Evolutionary conservation across 2,888 invertebrate species (phyloP), one percentile per base, ranked within the genome.

Genomic region (Artemia sp.): DNA sequence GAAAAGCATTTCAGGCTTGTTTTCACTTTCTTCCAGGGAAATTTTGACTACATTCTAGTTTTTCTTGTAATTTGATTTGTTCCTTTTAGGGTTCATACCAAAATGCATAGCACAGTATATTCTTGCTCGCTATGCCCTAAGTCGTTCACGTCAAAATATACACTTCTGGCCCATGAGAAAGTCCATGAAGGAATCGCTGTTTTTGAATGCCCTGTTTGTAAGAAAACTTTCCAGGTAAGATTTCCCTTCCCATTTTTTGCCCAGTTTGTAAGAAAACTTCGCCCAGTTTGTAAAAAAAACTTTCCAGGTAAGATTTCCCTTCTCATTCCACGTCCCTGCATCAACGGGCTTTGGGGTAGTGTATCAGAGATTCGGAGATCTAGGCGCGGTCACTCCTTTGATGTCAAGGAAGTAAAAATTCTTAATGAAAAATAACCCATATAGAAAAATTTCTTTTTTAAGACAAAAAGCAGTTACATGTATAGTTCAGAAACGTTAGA

Each of bases 181-280:
- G 64, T 58, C 0, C 64, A 58, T 24, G 64, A 58, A 24, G 64
- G 64, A 2, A 58, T 58, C 24, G 64, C 64, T 24, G 64, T 58
- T 11, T 58, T 19, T 24, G 64, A 58, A 24, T 58, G 64, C 24
- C 64, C 64, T 1, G 64, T 58, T 58, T 58, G 64, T 24, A 58
- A 58, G 64, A 58, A 58, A 58, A 58, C 64, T n/a, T 58, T 58
- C 24, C 64, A 58, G 64, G 64, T 58, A 24, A 10, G 64, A 10
- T n/a, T 58, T 58, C 8, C 64, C 9, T 10, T 11, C 14, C 1
- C 64, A 58, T 8, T 9, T 58, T 58, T 12, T 12, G n/a, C 12
- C 1, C 53, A 53, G 53, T 53, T 53, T n/a, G 1, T 53, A 1
- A 12, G 12, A 2, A n/a, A 53, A 53, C n/a, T 53, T 12, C 2